These are phyloP conservation scores for Schizopygopsis malacanthus DNA, from an alignment of 2,797 vertebrate species.

Conservation along the genomic window DNA sequence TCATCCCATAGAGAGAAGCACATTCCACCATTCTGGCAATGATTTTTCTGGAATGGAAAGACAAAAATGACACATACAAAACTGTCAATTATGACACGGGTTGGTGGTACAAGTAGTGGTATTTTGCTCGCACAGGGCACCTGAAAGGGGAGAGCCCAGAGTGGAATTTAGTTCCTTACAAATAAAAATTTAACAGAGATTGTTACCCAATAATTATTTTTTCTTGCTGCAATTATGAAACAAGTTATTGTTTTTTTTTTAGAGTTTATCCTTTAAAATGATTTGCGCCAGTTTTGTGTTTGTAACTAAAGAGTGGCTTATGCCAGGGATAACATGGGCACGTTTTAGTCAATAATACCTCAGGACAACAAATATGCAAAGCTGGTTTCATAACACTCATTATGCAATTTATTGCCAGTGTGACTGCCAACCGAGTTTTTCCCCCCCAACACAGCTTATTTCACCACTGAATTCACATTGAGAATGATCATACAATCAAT, in stretches of 20 bases:
- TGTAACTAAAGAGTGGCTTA: background rate
- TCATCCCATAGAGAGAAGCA: slow-evolving; percentile 88
- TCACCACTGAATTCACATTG: background rate
- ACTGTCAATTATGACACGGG: slow-evolving; percentile 80
- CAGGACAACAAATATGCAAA: slow-evolving; percentile 22
- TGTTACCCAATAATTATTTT: background rate
- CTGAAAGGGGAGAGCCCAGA: slow-evolving; percentile 67
- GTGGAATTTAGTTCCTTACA: background rate
- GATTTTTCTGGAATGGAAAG: slow-evolving; percentile 78
- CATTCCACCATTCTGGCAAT: slow-evolving; percentile 85
- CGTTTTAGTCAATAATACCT: slow-evolving; percentile 37
- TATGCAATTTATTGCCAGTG: background rate
- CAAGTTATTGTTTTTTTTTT: background rate
- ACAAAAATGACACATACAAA: slow-evolving; percentile 31
- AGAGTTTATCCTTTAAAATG: slow-evolving; percentile 60
- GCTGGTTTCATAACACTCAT: slow-evolving; percentile 30
- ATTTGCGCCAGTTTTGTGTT: background rate
- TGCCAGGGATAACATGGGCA: slow-evolving; percentile 21
- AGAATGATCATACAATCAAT: background rate
- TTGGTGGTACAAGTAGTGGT: slow-evolving; percentile 81
- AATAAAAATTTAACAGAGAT: background rate
- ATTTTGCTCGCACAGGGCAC: slow-evolving; percentile 87
- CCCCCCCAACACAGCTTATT: background rate
- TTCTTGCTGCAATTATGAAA: background rate
- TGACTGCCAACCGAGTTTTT: background rate